Evolutionary conservation across 2,113 vertebrate genomes (phyloP).

Genomic region (Psittacus erithacus): DNA sequence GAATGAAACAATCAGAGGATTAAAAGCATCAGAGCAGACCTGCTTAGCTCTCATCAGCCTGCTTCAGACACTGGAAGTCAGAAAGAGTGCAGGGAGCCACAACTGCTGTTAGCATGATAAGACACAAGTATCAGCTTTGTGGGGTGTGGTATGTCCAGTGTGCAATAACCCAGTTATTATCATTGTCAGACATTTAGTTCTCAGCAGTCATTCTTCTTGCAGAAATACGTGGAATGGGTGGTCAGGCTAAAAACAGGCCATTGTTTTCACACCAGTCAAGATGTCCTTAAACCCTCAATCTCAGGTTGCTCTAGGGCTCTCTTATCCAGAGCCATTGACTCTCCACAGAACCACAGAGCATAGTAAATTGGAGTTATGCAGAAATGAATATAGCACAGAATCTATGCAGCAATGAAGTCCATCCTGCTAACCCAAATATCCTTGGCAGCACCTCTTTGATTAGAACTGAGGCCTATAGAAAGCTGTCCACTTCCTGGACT

Average conservation of each 20-base stretch:
- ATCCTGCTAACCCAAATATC: not conserved
- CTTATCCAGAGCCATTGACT: not conserved
- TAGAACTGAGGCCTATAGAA: not conserved
- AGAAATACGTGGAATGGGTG: not conserved
- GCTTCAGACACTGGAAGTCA: not conserved
- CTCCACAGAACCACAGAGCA: not conserved
- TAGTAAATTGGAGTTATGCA: accelerated
- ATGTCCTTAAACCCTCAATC: not conserved
- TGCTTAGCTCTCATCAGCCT: not conserved
- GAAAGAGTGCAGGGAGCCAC: not conserved
- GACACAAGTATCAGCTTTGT: not conserved
- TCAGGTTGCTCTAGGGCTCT: not conserved
- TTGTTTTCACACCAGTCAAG: not conserved
- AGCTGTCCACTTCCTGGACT: not conserved
- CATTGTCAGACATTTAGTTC: not conserved
- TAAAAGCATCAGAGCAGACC: not conserved
- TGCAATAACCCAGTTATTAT: not conserved
- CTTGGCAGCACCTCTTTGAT: not conserved
- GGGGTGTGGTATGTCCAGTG: not conserved
- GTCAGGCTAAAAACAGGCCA: not conserved
- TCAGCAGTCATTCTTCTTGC: not conserved
- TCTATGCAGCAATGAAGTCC: not conserved
- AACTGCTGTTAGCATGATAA: not conserved
- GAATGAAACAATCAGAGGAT: not conserved
- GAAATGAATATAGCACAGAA: too few relatives aligned